A percentile compares a stretch with the other conserved stretches of the same genome.
Evolutionary conservation across 2,797 vertebrate species (phyloP).

Genomic region (Trichosurus vulpecula): DNA sequence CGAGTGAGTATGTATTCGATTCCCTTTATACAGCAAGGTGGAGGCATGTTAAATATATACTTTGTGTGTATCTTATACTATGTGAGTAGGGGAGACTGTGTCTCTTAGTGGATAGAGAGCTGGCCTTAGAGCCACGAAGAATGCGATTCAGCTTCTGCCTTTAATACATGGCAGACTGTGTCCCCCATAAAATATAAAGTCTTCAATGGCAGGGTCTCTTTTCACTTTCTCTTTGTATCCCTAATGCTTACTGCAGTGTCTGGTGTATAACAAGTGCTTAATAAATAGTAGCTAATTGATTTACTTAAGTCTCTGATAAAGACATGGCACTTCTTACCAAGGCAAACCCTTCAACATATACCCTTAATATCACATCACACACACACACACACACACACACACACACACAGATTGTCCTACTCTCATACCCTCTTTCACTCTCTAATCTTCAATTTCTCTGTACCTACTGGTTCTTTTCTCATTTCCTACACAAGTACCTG

Average conservation of each 20-base stretch:
- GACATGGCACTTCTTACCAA: not conserved
- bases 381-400: not conserved
- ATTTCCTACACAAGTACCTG: not conserved
- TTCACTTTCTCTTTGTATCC: not conserved
- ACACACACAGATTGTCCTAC: not conserved
- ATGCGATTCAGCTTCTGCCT: not conserved
- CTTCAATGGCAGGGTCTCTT: not conserved
- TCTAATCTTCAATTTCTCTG: not conserved
- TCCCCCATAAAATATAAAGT: not conserved
- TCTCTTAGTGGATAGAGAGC: not conserved
- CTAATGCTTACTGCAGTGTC: not conserved
- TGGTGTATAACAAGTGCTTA: not conserved
- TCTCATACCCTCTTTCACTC: not conserved
- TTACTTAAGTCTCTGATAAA: not conserved
- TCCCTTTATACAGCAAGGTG: not conserved
- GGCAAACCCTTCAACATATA: not conserved
- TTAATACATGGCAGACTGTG: not conserved
- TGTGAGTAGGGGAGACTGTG: not conserved
- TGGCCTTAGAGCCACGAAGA: not conserved
- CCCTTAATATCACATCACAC: not conserved
- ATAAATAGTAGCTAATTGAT: not conserved
- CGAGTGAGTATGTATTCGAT: not conserved
- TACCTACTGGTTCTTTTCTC: not conserved
- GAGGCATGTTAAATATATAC: not conserved
- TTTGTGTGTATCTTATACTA: not conserved